Base-by-base conservation (phyloP, 2,888 invertebrate species). In the Carabus problematicus region DNA sequence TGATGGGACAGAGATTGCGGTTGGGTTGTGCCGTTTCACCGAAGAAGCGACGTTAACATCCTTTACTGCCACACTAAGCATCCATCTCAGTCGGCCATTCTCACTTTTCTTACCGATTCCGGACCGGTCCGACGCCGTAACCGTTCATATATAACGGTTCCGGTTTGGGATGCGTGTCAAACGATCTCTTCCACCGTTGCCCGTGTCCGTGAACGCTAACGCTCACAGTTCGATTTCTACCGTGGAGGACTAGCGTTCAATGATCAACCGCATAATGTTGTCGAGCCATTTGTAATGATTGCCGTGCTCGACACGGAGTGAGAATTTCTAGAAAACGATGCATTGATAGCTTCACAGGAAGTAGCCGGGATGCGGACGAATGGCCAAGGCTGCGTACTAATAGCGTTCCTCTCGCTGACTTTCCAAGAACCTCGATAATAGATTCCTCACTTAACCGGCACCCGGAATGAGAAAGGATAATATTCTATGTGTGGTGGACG, bases 261-360 rank as follows among this genome's bases (percentile, higher is more conserved):
- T 42, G 59, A 59, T 59, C 59, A 59, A 41, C 59, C 59, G 59
- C 59, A 41, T 52, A 63, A 63, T 63, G 62, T 14, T 49, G 49
- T 52, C 62, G 52, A 52, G 47, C 52, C 52, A 63, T 63, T 63
- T 49, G 62, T 63, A 52, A 41, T 52, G 62, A 63, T 47, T 63
- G 47, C 41, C 2, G 16, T 18, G 29, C 29, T 29, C 29, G 18
- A 14, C 16, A 9, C 19, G 18, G 14, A 52, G 18, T 52, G 16
- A 52, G 52, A 52, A 16, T 16, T 52, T 52, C 18, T 52, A 14
- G 14, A 45, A 11, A 14, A 45, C 45, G 29, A 29, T 29, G 29
- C 29, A 29, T 29, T 29, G 29, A 29, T 29, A 29, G 29, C 29
- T 29, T 29, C 6, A 29, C 29, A 29, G 29, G 29, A 29, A 29